Evolutionary conservation across 2,797 vertebrate species (phyloP).

Genomic region (Channa striata): DNA sequence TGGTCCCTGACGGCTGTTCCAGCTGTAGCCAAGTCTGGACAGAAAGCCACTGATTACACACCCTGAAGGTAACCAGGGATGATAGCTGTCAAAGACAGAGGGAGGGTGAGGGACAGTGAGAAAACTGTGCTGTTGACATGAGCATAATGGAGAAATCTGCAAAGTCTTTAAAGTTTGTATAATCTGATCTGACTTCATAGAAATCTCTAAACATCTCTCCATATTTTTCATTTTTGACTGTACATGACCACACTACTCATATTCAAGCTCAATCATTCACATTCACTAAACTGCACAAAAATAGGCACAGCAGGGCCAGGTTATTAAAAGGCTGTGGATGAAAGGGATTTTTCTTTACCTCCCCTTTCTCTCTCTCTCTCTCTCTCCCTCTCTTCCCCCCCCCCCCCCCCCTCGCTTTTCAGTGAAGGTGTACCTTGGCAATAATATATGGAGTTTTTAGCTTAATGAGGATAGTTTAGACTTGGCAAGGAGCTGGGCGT

Average conservation of each 20-base stretch:
- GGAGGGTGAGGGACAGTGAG: constrained; percentile 43
- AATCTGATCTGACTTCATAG: constrained; percentile 42
- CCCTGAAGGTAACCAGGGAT: constrained; percentile 73
- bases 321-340: constrained; percentile 25
- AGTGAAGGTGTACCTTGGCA: constrained; percentile 62
- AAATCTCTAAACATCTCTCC: constrained; percentile 34
- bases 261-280: constrained; percentile 24
- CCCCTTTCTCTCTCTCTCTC: constrained; percentile 7
- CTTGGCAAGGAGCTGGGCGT: constrained; percentile 66
- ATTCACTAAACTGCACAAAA: constrained; percentile 41
- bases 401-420: constrained; percentile 13
- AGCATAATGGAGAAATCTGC: constrained; percentile 64
- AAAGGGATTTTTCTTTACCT: constrained; percentile 17
- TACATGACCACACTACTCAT: constrained; percentile 9
- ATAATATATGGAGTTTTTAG: constrained; percentile 69
- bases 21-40: constrained; percentile 66
- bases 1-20: constrained; percentile 65
- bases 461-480: constrained; percentile 79
- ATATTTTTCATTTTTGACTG: not conserved
- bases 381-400: too few relatives aligned
- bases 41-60: constrained; percentile 75
- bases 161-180: constrained; percentile 64
- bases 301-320: constrained; percentile 11
- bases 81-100: constrained; percentile 58
- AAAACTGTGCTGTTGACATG: constrained; percentile 59